Evolutionary conservation across 2,888 invertebrate species (phyloP), one percentile per base, ranked within the genome.

Genomic region (Halictus ligatus): DNA sequence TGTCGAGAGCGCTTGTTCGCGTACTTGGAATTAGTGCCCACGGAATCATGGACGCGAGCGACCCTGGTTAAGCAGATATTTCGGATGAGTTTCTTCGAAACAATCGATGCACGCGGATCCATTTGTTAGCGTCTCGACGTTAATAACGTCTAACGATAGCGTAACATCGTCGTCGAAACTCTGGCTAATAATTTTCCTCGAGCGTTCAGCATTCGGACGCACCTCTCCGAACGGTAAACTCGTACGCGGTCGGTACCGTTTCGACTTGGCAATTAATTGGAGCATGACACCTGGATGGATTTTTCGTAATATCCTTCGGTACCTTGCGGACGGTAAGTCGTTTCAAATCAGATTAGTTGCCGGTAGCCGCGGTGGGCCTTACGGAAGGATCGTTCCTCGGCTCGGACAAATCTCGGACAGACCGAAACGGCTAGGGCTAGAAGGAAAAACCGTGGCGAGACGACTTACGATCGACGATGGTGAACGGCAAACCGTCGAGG

Each of bases 281-380:
- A 71, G 64, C 46, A 85, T 84, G 79, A 54, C 76, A n/a, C 12
- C n/a, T 18, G 13, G 43, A 73, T 75, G 54, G 78, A 78, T 75
- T 46, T 58, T 88, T 46, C 78, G 75, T 18, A 80, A 81, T 6
- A n/a, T 88, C 71, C 43, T 85, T 10, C 80, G 54, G 73, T 87
- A 88, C 58, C 72, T 90, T 43, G 77, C 46, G 60, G 87, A 75
- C n/a, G 88, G 84, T 90, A 78, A 91, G 88, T 85, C 29, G 25
- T 21, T 40, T 35, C 13, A 15, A 15, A 6, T 15, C 12, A 29
- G 7, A 13, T 21, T 25, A 0, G 7, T 29, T 25, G 21, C 54
- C n/a, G 46, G 12, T 12, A 12, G 46, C 12, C 46, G 46, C 46
- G 46, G 46, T 46, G 12, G 46, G 46, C 13, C 46, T 46, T 46